A percentile compares a stretch with the other conserved stretches of the same genome.
Evolutionary conservation across 2,888 invertebrate genomes (phyloP).

Genomic region (Dryadula phaetusa): DNA sequence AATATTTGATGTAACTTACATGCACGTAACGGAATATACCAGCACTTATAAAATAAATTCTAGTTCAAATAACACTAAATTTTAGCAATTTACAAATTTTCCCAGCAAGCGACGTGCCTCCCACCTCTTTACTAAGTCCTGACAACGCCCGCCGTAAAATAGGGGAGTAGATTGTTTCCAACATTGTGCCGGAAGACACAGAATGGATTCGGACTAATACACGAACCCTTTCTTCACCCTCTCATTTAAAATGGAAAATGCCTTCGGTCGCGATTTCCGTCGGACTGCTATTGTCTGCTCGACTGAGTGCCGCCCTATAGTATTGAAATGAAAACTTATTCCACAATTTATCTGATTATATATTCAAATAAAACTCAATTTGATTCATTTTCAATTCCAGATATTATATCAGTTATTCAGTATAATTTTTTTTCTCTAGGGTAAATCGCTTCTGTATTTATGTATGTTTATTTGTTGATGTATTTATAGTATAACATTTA

Average conservation of each 20-base stretch:
- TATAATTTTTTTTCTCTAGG: too few species aligned
- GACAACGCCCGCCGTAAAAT: constrained; percentile 68
- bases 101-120: constrained; percentile 34
- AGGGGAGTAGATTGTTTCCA: constrained; percentile 72
- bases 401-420: not conserved
- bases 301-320: constrained; percentile 73
- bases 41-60: constrained; percentile 2
- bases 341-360: constrained; percentile 52
- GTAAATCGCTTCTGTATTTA: too few species aligned
- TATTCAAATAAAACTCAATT: constrained; percentile 8
- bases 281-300: constrained; percentile 70
- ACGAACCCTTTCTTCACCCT: constrained; percentile 69
- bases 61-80: constrained; percentile 19
- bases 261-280: constrained; percentile 73
- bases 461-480: too few species aligned
- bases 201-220: constrained; percentile 78
- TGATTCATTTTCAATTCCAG: not conserved
- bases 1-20: too few species aligned
- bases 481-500: too few species aligned
- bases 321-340: constrained; percentile 67
- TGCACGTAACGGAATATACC: not conserved
- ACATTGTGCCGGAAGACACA: constrained; percentile 71
- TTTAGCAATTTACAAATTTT: constrained; percentile 29
- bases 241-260: constrained; percentile 73
- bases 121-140: constrained; percentile 47